phyloP scores from a whole-genome alignment of 1,140 invertebrate genomes.

The Euura lappo region DNA sequence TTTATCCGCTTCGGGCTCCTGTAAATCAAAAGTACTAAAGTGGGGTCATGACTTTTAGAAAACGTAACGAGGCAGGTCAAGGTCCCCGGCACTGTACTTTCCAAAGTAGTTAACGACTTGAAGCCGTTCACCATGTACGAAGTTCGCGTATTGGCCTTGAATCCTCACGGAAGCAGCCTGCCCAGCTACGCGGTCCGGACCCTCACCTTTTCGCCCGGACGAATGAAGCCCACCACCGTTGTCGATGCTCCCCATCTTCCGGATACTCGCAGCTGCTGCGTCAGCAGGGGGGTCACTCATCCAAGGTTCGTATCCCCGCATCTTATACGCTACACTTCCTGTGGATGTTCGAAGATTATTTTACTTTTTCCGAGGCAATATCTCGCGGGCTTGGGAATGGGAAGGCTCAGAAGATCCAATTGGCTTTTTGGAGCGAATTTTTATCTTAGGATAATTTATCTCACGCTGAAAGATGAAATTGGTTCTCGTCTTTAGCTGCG shows the following conservation, averaged over 20 bases:
- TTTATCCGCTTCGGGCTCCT: background rate
- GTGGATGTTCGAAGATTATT: slow-evolving; percentile 6
- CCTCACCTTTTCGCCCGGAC: slow-evolving; percentile 69
- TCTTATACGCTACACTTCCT: slow-evolving; percentile 35
- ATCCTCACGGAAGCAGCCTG: slow-evolving; percentile 76
- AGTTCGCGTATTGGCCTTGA: slow-evolving; percentile 73
- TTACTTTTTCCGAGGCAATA: background rate
- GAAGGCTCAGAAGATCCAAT: background rate
- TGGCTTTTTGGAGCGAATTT: too few relatives aligned
- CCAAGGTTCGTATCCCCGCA: slow-evolving; percentile 47
- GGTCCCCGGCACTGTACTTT: slow-evolving; percentile 64
- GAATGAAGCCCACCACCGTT: slow-evolving; percentile 60
- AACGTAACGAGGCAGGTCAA: slow-evolving; percentile 37
- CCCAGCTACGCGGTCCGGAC: slow-evolving; percentile 74
- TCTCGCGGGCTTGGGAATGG: background rate
- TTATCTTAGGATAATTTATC: too few relatives aligned
- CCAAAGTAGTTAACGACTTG: slow-evolving; percentile 65
- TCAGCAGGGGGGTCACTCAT: slow-evolving; percentile 73
- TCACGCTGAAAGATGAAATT: too few relatives aligned
- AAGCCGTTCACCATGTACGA: slow-evolving; percentile 83
- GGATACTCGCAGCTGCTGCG: slow-evolving; percentile 76
- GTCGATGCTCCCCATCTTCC: slow-evolving; percentile 68
- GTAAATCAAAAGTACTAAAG: background rate
- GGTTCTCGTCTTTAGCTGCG: slow-evolving; percentile 58
- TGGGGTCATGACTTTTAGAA: background rate